Evolutionary conservation across 2,113 vertebrate species (phyloP).

Genomic region (Regulus satrapa): DNA sequence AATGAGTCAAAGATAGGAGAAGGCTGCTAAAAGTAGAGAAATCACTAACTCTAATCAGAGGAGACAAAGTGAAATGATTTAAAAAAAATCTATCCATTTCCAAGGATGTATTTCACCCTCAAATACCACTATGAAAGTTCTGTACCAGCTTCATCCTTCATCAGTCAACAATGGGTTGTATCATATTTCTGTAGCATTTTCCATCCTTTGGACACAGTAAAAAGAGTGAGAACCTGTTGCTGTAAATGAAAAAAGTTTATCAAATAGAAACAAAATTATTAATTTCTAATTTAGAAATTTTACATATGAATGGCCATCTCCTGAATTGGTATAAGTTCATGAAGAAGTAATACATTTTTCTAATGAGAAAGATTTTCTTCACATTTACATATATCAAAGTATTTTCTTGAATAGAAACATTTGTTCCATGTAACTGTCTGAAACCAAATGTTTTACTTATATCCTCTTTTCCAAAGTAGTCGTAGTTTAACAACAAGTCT

Average conservation of each 20-base stretch:
- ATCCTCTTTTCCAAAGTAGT: background rate
- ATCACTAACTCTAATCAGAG: conserved; percentile 10
- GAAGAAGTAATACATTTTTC: background rate
- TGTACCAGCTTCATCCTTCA: conserved; percentile 53
- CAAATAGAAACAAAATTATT: background rate
- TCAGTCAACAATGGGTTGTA: conserved; percentile 58
- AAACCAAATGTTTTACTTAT: background rate
- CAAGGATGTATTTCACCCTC: conserved; percentile 26
- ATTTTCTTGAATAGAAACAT: background rate
- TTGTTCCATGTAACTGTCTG: background rate
- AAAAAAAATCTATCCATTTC: background rate
- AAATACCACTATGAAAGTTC: conserved; percentile 67
- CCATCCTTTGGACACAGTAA: conserved; percentile 70
- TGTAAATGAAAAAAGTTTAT: conserved; percentile 1
- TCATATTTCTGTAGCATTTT: conserved; percentile 44
- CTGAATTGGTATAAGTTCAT: background rate
- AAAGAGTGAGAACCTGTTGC: conserved; percentile 48
- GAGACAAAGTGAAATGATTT: background rate
- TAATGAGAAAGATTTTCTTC: background rate
- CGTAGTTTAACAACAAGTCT: background rate
- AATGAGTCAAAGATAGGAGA: conserved; percentile 69
- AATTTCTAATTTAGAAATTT: background rate
- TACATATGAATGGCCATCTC: background rate
- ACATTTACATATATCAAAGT: background rate
- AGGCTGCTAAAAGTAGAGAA: conserved; percentile 79